Evolutionary conservation across 2,888 invertebrate genomes (phyloP).

Genomic region (Nysson spinosus): DNA sequence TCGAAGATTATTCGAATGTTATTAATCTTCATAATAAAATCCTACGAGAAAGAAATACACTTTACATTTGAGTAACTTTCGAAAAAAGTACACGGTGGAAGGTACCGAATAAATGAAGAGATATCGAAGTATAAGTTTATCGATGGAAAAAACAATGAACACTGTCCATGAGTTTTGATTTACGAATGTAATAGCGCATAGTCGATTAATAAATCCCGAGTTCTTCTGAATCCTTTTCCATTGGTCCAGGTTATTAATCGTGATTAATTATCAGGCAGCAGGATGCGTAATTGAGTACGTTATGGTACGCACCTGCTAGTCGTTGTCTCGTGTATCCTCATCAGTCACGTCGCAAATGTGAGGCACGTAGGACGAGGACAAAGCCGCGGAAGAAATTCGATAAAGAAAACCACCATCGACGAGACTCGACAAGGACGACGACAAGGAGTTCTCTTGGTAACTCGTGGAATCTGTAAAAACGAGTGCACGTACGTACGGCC

Average conservation of each 20-base stretch:
- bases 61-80: constrained; percentile 9
- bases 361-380: constrained; percentile 49
- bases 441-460: constrained; percentile 26
- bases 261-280: constrained; percentile 61
- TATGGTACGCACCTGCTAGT: constrained; percentile 43
- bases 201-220: constrained; percentile 40
- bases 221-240: constrained; percentile 32
- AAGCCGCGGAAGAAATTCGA: background rate
- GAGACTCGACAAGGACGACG: constrained; percentile 37
- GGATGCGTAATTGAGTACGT: constrained; percentile 57
- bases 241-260: constrained; percentile 54
- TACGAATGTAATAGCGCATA: constrained; percentile 30
- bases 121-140: constrained; percentile 31
- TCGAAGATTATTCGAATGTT: no score
- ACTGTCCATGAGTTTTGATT: constrained; percentile 23
- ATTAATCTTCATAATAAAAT: no score
- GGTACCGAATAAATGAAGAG: constrained; percentile 38
- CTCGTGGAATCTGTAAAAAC: constrained; percentile 31
- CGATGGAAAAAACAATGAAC: constrained; percentile 21
- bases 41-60: constrained; percentile 7
- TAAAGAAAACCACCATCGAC: constrained; percentile 27
- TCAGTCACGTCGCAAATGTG: constrained; percentile 59
- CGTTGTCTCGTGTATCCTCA: constrained; percentile 49
- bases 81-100: constrained; percentile 18
- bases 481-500: constrained; percentile 1